phyloP scores from a whole-genome alignment of 2,888 invertebrate genomes.

The Agrenia bidenticulata region DNA sequence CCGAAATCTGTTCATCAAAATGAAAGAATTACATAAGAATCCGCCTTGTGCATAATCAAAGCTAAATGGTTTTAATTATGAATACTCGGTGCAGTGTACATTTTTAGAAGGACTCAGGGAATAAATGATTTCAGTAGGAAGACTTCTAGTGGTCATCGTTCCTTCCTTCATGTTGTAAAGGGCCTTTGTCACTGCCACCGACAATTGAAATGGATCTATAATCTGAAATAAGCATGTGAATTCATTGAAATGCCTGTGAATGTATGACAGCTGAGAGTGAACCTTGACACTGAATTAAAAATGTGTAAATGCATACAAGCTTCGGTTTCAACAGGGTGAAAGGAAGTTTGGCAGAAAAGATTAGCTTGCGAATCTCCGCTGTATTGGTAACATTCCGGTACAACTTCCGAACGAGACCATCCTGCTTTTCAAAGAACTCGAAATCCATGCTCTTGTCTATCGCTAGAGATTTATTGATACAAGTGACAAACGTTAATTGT shows the following conservation, averaged over 20 bases:
- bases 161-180: slow-evolving; percentile 44
- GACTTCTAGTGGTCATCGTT: slow-evolving; percentile 47
- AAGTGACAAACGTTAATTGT: too few relatives aligned
- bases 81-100: slow-evolving; percentile 27
- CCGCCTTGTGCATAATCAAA: too few relatives aligned
- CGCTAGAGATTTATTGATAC: too few relatives aligned
- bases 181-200: slow-evolving; percentile 48
- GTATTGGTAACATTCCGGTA: slow-evolving; percentile 45
- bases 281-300: slow-evolving; percentile 39
- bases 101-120: slow-evolving; percentile 49
- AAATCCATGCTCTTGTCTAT: slow-evolving; percentile 37
- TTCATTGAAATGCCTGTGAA: too few relatives aligned
- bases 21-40: too few relatives aligned
- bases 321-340: slow-evolving; percentile 48
- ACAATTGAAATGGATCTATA: slow-evolving; percentile 48
- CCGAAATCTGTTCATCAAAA: slow-evolving; percentile 66
- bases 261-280: slow-evolving; percentile 47
- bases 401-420: slow-evolving; percentile 38
- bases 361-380: slow-evolving; percentile 41
- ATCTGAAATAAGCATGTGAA: slow-evolving; percentile 28
- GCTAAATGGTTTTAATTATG: background rate
- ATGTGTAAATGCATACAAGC: slow-evolving; percentile 29
- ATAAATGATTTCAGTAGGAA: slow-evolving; percentile 50
- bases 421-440: slow-evolving; percentile 31
- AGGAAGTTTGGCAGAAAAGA: slow-evolving; percentile 43